Evolutionary conservation across 30 jellyfish, hydroid and myxozoan species (phyloP).

Genomic region (Catostylus mosaicus): DNA sequence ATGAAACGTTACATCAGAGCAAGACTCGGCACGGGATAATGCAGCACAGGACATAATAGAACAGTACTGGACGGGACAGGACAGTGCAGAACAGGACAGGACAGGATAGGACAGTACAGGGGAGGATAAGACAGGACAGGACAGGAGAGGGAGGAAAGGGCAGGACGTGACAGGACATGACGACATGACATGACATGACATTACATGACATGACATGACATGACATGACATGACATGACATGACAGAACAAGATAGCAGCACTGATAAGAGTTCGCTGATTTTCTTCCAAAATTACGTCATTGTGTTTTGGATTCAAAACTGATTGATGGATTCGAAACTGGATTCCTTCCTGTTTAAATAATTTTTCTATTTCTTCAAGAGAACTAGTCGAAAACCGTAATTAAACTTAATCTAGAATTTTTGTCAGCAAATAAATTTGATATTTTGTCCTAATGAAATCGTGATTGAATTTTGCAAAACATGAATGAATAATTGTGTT

Average conservation of each 20-base stretch:
- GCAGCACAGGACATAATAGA: not conserved
- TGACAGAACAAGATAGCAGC: too few relatives aligned
- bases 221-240: too few relatives aligned
- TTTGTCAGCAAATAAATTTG: not conserved
- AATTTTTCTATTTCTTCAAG: too few relatives aligned
- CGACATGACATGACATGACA: too few relatives aligned
- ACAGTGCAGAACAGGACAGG: not conserved
- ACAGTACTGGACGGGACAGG: not conserved
- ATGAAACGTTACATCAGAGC: not conserved
- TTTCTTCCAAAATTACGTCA: not conserved
- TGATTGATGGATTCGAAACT: too few relatives aligned
- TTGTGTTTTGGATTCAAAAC: not conserved
- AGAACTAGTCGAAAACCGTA: not conserved
- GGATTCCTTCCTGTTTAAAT: too few relatives aligned
- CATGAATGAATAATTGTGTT: not conserved
- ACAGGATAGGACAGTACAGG: constrained; percentile 1
- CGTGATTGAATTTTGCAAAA: not conserved
- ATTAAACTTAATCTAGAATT: not conserved
- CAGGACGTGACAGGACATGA: not conserved
- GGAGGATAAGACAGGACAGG: not conserved
- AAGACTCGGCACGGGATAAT: not conserved
- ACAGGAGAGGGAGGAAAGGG: not conserved
- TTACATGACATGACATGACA: too few relatives aligned
- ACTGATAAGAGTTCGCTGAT: too few relatives aligned
- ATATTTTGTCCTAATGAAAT: not conserved